Evolutionary conservation across 2,797 vertebrate species (phyloP), one percentile per base, ranked within the genome.

Genomic region (Eidolon dupreanum): DNA sequence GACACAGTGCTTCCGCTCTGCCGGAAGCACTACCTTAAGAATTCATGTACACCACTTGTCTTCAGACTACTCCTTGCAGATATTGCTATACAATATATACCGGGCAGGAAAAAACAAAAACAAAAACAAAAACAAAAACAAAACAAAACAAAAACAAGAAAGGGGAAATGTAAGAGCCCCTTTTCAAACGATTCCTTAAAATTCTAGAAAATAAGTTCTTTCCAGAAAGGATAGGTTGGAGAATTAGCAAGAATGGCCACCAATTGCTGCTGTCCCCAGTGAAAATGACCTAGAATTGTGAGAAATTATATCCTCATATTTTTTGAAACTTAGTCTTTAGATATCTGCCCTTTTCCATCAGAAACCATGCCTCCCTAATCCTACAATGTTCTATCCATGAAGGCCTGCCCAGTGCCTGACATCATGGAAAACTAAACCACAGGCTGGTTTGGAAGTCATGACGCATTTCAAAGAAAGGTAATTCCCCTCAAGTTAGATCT

Each of bases 161-260:
- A 73, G 46, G 57, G 6, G 36, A 87, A 66, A 36, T 13, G 19
- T 28, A 71, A 84, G 36, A 93, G 24, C 2, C 70, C 36, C 17
- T 92, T 96, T 88, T 43, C 26, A 92, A 82, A 49, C n/a, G 43
- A 90, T 41, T 73, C 13, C 7, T 95, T 84, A 49, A 75, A 75
- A 36, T 73, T 61, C 36, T 24, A 75, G 51, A 74, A 68, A 79
- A 79, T 53, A 75, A 75, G 63, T 77, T n/a, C 55, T 77, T 93
- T 95, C 68, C 57, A 9, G 33, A 66, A 81, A 95, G 65, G 17
- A n/a, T 10, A 73, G n/a, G 1, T 61, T 81, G 75, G 65, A 31
- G 17, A 88, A 49, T 33, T 55, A 81, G 38, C 43, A 70, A 51
- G 36, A 94, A 68, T 59, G 46, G 19, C 2, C 2, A 73, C 16